phyloP scores from a whole-genome alignment of 2,888 invertebrate genomes.

The Acanthosepion esculentum region DNA sequence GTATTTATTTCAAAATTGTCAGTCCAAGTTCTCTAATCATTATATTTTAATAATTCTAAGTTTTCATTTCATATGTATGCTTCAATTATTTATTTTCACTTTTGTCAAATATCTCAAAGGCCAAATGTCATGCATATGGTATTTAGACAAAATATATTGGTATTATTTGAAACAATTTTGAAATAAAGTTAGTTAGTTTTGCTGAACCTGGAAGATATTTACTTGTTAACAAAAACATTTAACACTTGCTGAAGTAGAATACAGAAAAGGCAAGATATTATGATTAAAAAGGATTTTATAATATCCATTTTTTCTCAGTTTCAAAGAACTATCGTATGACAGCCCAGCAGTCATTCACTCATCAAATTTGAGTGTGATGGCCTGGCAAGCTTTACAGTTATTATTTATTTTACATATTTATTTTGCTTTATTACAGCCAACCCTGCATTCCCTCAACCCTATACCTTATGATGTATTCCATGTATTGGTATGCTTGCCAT shows the following conservation, averaged over 20 bases:
- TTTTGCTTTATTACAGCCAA: background rate
- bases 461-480: conserved; percentile 33
- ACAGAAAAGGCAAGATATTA: background rate
- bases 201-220: background rate
- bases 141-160: background rate
- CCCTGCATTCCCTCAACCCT: conserved; percentile 33
- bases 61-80: background rate
- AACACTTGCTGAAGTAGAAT: background rate
- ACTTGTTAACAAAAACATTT: background rate
- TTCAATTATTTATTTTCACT: background rate
- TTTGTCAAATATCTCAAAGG: background rate
- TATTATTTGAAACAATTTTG: background rate
- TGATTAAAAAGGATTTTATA: background rate
- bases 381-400: background rate
- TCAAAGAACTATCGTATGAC: background rate
- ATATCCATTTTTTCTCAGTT: background rate
- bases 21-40: too few relatives aligned
- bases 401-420: background rate
- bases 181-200: background rate
- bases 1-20: too few relatives aligned
- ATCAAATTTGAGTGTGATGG: conserved; percentile 8
- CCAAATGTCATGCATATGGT: background rate
- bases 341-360: background rate
- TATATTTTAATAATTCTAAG: too few relatives aligned
- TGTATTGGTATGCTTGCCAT: conserved; percentile 22